Conservation (phyloP, 2,113 vertebrate genomes). For the Tylochromis polylepis region DNA sequence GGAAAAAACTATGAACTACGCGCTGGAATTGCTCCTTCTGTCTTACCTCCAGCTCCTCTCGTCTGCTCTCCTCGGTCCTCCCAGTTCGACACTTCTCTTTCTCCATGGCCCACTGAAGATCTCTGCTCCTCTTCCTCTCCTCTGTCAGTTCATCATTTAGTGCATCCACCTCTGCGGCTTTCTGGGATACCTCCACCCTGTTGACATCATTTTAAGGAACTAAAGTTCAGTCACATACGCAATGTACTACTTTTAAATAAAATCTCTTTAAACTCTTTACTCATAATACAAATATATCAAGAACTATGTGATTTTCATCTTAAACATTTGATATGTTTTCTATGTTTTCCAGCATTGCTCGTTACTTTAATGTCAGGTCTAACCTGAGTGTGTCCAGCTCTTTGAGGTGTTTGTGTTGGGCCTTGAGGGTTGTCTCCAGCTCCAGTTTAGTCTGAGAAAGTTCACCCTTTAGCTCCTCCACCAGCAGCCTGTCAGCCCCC, state of each 20-base stretch:
- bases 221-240: background rate
- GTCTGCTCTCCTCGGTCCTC: conserved; percentile 75
- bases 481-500: conserved; percentile 70
- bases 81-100: conserved; percentile 81
- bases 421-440: conserved; percentile 84
- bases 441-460: conserved; percentile 87
- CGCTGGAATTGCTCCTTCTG: background rate
- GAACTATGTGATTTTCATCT: background rate
- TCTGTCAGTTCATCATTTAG: conserved; percentile 80
- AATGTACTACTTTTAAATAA: background rate
- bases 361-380: background rate
- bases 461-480: conserved; percentile 81
- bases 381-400: conserved; percentile 90
- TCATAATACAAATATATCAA: background rate
- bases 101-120: conserved; percentile 88
- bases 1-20: accelerated
- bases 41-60: conserved; percentile 87
- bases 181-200: conserved; percentile 85
- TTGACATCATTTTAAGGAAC: background rate
- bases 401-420: conserved; percentile 88
- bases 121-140: conserved; percentile 83
- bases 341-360: background rate
- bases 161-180: conserved; percentile 79
- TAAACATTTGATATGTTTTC: background rate
- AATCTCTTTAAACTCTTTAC: background rate